A percentile compares a stretch with the other conserved stretches of the same genome.
phyloP scores from a whole-genome alignment of 2,888 invertebrate species.

The Fissipunctia ypsillon region DNA sequence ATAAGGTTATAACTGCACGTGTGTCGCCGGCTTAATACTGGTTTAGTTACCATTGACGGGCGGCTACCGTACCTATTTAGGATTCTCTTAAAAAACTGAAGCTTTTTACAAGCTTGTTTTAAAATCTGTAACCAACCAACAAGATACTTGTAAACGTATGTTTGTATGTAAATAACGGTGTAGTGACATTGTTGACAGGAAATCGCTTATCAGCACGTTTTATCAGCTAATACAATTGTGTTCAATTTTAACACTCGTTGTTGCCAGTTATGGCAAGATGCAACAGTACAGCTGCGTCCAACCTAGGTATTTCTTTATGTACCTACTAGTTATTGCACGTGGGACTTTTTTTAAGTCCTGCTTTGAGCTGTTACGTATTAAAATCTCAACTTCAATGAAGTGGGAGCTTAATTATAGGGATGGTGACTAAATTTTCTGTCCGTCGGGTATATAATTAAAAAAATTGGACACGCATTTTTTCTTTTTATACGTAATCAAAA shows the following conservation, averaged over 20 bases:
- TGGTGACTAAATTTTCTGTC: too few relatives aligned
- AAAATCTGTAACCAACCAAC: neutral
- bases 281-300: neutral
- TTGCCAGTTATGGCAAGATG: conserved; percentile 13
- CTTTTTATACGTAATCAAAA: too few relatives aligned
- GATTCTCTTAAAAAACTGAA: neutral
- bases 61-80: neutral
- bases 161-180: conserved; percentile 35
- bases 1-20: too few relatives aligned
- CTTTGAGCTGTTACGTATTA: neutral
- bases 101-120: neutral
- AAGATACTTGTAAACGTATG: conserved; percentile 18
- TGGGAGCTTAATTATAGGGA: too few relatives aligned
- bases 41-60: too few relatives aligned
- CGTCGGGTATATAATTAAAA: too few relatives aligned
- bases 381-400: neutral
- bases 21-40: too few relatives aligned
- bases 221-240: conserved; percentile 54
- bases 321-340: neutral
- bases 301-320: neutral
- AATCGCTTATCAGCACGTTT: conserved; percentile 60
- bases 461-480: too few relatives aligned
- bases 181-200: conserved; percentile 58
- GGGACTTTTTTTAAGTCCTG: neutral
- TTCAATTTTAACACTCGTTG: conserved; percentile 41